A percentile compares a stretch with the other conserved stretches of the same genome.
Evolutionary conservation across 2,888 invertebrate genomes (phyloP).

Genomic region (Amphipyra berbera): DNA sequence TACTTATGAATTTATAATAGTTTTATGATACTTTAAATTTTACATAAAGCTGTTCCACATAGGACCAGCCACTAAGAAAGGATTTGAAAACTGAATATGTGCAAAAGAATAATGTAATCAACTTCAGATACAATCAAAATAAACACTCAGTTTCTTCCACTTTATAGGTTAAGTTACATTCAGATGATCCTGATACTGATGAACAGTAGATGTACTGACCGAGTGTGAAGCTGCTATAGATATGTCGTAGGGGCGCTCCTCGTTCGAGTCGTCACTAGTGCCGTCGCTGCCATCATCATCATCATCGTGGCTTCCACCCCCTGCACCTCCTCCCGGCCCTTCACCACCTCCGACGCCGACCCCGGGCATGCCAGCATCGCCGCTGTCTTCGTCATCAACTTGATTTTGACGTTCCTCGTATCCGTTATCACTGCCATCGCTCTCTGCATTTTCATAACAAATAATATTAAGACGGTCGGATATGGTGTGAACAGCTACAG

Average conservation of each 20-base stretch:
- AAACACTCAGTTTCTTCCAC: neutral
- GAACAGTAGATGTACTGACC: slow-evolving; percentile 61
- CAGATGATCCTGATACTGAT: neutral
- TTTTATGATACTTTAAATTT: too few relatives aligned
- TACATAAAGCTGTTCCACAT: too few relatives aligned
- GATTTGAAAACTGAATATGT: too few relatives aligned
- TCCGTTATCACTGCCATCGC: slow-evolving; percentile 35
- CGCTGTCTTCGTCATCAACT: slow-evolving; percentile 13
- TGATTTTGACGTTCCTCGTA: slow-evolving; percentile 20
- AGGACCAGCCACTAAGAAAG: too few relatives aligned
- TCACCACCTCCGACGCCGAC: slow-evolving; percentile 17
- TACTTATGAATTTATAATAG: too few relatives aligned
- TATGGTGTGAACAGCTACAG: neutral
- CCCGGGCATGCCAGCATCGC: slow-evolving; percentile 3
- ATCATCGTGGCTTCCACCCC: slow-evolving; percentile 20
- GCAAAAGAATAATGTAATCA: too few relatives aligned
- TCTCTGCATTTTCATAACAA: slow-evolving; percentile 29
- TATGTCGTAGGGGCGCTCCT: slow-evolving; percentile 76
- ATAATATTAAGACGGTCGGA: too few relatives aligned
- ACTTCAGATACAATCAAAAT: too few relatives aligned
- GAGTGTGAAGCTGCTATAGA: slow-evolving; percentile 81
- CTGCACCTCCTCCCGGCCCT: slow-evolving; percentile 1
- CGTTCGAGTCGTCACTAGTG: slow-evolving; percentile 62
- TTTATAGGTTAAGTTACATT: neutral
- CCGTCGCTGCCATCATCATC: slow-evolving; percentile 16